Percentiles rank a stretch among this genome's conserved stretches.
Conservation (phyloP, 1,140 invertebrate species). For the Brachionus rotundiformis region DNA sequence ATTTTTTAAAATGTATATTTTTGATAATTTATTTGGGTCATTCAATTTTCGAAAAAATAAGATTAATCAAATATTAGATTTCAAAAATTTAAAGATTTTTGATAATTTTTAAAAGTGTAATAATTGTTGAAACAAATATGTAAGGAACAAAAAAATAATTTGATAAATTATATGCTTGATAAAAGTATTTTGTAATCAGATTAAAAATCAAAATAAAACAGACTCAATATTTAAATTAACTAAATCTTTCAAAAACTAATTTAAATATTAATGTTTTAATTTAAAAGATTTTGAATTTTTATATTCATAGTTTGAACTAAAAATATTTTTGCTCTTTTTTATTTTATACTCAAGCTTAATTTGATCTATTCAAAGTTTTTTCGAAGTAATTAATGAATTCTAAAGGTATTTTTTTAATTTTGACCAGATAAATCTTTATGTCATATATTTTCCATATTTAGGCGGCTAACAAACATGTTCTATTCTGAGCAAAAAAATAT, state of each 20-base stretch:
- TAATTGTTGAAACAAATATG: no score
- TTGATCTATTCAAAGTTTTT: background rate
- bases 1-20: background rate
- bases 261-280: constrained; percentile 18
- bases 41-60: background rate
- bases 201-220: background rate
- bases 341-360: background rate
- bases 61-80: background rate
- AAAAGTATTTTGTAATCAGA: background rate
- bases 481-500: background rate
- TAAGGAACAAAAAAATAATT: background rate
- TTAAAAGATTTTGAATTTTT: constrained; percentile 3
- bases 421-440: background rate
- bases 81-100: background rate
- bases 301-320: background rate
- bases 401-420: background rate
- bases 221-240: background rate
- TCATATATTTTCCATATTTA: background rate
- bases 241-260: background rate
- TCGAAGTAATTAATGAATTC: background rate
- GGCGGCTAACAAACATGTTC: background rate
- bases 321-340: background rate
- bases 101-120: background rate
- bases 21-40: background rate
- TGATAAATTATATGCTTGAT: background rate